Percentiles rank a stretch among this genome's conserved stretches.
These are phyloP conservation scores for Mus pahari DNA, from an alignment of 2,113 vertebrate species.

Conservation along the genomic window DNA sequence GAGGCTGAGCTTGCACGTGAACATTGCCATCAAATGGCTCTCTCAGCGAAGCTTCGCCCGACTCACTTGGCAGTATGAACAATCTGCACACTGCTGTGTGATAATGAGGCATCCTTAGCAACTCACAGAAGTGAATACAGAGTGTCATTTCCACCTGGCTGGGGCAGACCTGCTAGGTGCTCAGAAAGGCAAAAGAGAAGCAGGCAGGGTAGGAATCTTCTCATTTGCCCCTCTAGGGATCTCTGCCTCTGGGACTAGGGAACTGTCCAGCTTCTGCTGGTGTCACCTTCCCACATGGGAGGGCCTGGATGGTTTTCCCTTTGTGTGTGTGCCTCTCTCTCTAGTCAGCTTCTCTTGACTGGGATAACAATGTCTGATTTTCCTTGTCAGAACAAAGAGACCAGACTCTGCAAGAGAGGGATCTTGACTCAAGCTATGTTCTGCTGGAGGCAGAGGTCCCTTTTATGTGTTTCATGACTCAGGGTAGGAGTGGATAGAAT, in stretches of 20 bases:
- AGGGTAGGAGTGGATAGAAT: rapidly evolving
- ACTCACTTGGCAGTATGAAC: background rate
- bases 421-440: background rate
- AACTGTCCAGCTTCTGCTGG: background rate
- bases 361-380: background rate
- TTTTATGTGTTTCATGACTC: background rate
- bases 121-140: background rate
- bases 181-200: background rate
- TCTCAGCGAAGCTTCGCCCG: background rate
- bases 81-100: background rate
- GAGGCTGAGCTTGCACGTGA: rapidly evolving
- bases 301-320: background rate
- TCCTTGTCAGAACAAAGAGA: background rate
- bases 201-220: background rate
- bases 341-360: background rate
- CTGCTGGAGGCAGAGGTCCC: background rate
- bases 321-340: too few species aligned
- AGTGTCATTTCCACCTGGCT: background rate
- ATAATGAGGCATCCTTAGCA: background rate
- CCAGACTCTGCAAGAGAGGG: background rate
- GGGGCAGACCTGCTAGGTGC: background rate
- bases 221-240: background rate
- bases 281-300: background rate
- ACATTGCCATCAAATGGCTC: rapidly evolving
- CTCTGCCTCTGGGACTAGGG: background rate